Evolutionary conservation across 1,140 invertebrate genomes (phyloP), one percentile per base, ranked within the genome.

Genomic region (Galleria mellonella): DNA sequence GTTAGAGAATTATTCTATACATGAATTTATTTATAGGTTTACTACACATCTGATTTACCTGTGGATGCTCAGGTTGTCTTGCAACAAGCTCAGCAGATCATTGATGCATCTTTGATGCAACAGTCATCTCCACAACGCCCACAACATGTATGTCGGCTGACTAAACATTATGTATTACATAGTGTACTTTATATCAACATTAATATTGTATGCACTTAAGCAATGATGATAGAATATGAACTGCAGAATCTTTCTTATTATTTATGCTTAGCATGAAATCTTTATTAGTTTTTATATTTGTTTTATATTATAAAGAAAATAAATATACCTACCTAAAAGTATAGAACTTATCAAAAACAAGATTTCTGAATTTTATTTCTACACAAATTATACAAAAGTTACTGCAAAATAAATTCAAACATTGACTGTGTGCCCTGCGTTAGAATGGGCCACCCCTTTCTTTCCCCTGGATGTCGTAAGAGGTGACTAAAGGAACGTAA

Each of bases 21-120:
- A 23, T 23, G 23, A 59, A 72, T 84, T 86, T 84, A 78, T 81
- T 83, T 84, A 63, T 83, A 87, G 86, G 83, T 87, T 62, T 87
- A 85, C 79, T 87, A 86, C 81, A 85, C 86, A 51, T 84, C 83
- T 69, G 82, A 87, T 72, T 75, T 84, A 60, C 79, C 83, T 55
- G 73, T 83, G 70, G 83, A 87, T 64, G 72, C 81, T 68, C 85
- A 86, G 73, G 83, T 86, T 76, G 83, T 86, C 45, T 83, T 87
- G 67, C 85, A 87, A 82, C 83, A 86, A 51, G 73, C 78, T 43
- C 84, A 85, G 58, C 86, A 87, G 69, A 83, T 86, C 62, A 85
- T 87, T 75, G 83, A 87, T 73, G 75, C 81, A 76, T 86, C 82
- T 70, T 51, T 83, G 68, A 83, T 87, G 73, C 81, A 81, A 75